These are phyloP conservation scores for Brachionichthys hirsutus DNA, from an alignment of 2,113 vertebrate species.

Conservation along the genomic window DNA sequence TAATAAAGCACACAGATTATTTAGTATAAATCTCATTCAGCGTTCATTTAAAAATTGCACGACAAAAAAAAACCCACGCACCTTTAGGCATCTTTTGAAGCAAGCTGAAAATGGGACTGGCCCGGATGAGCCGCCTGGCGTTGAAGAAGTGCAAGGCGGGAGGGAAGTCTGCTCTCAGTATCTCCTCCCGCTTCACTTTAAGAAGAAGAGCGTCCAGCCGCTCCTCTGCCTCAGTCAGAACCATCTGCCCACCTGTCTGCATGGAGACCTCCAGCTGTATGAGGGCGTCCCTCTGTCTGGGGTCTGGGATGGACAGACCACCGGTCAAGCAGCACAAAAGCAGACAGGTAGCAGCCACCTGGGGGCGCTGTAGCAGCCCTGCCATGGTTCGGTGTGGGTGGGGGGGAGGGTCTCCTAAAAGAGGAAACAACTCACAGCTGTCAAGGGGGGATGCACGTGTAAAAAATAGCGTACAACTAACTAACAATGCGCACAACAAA, in stretches of 20 bases:
- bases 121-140: constrained; percentile 82
- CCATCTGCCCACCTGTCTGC: constrained; percentile 73
- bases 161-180: constrained; percentile 72
- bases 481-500: too few species aligned
- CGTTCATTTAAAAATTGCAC: not conserved
- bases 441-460: too few species aligned
- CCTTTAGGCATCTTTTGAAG: constrained; percentile 92
- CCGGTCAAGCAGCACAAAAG: constrained; percentile 30
- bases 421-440: too few species aligned
- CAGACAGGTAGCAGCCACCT: constrained; percentile 34
- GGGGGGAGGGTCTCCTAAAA: too few species aligned
- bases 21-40: not conserved
- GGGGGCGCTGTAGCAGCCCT: constrained; percentile 25
- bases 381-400: constrained; percentile 38
- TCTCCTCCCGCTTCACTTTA: constrained; percentile 78
- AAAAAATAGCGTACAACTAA: too few species aligned
- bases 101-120: constrained; percentile 81
- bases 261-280: constrained; percentile 72
- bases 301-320: constrained; percentile 59
- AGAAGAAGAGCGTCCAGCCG: constrained; percentile 70
- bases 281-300: constrained; percentile 67
- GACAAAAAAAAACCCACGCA: constrained; percentile 29
- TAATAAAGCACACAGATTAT: not conserved
- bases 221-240: constrained; percentile 69
- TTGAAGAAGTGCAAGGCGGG: constrained; percentile 91